Conservation (phyloP, 2,113 vertebrate species). For the Tupaia tana region DNA sequence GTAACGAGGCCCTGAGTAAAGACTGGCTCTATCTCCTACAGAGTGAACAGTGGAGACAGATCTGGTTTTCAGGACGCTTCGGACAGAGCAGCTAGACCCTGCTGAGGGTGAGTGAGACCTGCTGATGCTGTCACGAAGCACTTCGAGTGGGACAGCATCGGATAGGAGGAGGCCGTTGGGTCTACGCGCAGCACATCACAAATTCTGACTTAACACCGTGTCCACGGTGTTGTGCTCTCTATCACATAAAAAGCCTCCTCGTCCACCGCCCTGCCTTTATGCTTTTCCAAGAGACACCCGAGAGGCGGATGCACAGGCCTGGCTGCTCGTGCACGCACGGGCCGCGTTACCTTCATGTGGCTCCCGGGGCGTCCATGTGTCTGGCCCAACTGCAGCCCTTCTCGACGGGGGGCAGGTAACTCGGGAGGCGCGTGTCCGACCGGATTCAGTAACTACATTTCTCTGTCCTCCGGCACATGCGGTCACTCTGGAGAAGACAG, state of each 20-base stretch:
- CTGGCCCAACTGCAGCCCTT: neutral
- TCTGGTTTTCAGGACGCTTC: neutral
- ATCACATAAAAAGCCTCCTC: neutral
- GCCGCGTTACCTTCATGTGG: slow-evolving; percentile 61
- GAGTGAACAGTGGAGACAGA: neutral
- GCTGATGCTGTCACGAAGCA: fast-evolving
- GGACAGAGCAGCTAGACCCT: fast-evolving
- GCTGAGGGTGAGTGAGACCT: fast-evolving
- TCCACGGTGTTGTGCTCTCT: neutral
- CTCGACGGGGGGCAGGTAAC: neutral
- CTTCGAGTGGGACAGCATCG: too few species aligned
- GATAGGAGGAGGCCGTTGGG: neutral
- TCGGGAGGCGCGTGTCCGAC: neutral
- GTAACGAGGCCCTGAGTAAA: neutral
- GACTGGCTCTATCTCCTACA: neutral
- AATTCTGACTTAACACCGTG: neutral
- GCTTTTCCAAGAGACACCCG: neutral
- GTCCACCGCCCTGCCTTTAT: neutral
- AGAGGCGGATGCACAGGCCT: too few species aligned
- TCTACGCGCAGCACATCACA: neutral
- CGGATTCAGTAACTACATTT: slow-evolving; percentile 69
- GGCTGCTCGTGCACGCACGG: too few species aligned
- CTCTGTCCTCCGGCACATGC: slow-evolving; percentile 22
- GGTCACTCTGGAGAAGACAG: slow-evolving; percentile 60
- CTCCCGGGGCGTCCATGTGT: slow-evolving; percentile 50